Evolutionary conservation across 1,140 invertebrate genomes (phyloP).

Genomic region (Archegozetes longisetosus): DNA sequence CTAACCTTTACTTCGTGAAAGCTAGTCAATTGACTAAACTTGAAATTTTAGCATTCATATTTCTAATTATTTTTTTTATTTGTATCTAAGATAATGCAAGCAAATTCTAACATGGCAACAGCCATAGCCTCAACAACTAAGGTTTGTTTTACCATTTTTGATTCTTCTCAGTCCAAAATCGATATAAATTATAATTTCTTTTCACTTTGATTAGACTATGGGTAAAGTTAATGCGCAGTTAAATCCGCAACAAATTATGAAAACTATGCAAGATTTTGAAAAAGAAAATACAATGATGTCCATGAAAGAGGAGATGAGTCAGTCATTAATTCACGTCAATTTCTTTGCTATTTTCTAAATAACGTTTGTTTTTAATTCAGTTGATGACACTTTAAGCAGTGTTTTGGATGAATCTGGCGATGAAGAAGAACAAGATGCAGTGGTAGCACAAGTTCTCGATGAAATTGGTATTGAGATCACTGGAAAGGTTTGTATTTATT

Average conservation of each 20-base stretch:
- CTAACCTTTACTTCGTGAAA: too few relatives aligned
- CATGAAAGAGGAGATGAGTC: slow-evolving; percentile 89
- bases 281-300: slow-evolving; percentile 69
- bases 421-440: slow-evolving; percentile 68
- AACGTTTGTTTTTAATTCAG: slow-evolving; percentile 41
- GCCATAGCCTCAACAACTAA: slow-evolving; percentile 71
- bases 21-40: too few relatives aligned
- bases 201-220: slow-evolving; percentile 44
- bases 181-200: slow-evolving; percentile 5
- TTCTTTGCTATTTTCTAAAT: background rate
- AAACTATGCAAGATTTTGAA: slow-evolving; percentile 62
- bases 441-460: slow-evolving; percentile 75
- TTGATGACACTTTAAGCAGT: slow-evolving; percentile 77
- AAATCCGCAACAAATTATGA: slow-evolving; percentile 63
- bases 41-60: too few relatives aligned
- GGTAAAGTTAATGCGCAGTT: slow-evolving; percentile 67
- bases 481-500: slow-evolving; percentile 45
- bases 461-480: slow-evolving; percentile 90
- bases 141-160: slow-evolving; percentile 21
- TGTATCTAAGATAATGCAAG: slow-evolving; percentile 59
- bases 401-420: slow-evolving; percentile 74
- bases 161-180: too few relatives aligned
- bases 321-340: slow-evolving; percentile 26
- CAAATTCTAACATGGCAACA: slow-evolving; percentile 63
- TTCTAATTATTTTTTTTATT: too few relatives aligned